phyloP scores from a whole-genome alignment of 2,113 vertebrate species.

The Tamias sibiricus region DNA sequence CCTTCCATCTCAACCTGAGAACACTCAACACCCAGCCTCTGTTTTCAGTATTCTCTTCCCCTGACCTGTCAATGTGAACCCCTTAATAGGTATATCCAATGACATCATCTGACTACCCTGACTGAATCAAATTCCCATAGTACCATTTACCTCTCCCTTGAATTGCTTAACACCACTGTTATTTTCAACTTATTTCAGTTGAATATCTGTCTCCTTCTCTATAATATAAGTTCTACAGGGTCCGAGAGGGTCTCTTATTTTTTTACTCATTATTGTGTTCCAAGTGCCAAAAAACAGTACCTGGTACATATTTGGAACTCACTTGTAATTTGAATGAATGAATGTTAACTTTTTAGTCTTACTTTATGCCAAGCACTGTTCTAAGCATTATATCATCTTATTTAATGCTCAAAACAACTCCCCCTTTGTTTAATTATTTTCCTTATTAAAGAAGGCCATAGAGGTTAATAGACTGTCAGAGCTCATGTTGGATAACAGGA shows the following conservation, averaged over 20 bases:
- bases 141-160: neutral
- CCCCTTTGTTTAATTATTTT: conserved; percentile 31
- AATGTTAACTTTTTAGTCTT: neutral
- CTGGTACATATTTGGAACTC: neutral
- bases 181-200: neutral
- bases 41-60: neutral
- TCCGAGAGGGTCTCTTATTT: neutral
- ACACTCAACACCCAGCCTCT: neutral
- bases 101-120: too few species aligned
- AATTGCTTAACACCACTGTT: neutral
- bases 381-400: neutral
- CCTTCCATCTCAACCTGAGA: neutral
- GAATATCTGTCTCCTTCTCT: neutral
- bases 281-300: neutral
- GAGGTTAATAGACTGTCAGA: neutral
- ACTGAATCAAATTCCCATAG: neutral
- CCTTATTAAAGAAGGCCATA: neutral
- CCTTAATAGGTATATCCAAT: neutral
- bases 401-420: neutral
- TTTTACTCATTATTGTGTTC: neutral
- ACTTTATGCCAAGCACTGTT: neutral
- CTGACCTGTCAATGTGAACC: neutral
- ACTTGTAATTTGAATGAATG: neutral
- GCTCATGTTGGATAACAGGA: neutral
- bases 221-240: neutral